phyloP scores from a whole-genome alignment of 2,113 vertebrate species.

The Prunella himalayana region DNA sequence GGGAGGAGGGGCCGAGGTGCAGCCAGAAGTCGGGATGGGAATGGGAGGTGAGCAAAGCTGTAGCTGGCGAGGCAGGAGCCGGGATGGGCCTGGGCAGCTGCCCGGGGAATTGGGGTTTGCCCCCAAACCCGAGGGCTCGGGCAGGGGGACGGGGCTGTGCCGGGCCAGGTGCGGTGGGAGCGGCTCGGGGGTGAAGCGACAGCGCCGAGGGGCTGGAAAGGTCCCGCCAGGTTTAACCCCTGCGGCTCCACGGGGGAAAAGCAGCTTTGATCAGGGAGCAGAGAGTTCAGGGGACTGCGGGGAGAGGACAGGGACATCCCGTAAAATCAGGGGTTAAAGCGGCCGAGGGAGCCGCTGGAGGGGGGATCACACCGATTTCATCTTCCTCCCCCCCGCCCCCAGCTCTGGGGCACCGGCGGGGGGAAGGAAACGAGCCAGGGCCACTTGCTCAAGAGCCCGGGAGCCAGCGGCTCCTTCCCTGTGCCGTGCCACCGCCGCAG shows the following conservation, averaged over 20 bases:
- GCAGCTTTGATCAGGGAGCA: accelerated
- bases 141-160: background rate
- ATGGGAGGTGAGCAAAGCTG: accelerated
- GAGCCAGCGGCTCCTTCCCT: background rate
- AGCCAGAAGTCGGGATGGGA: accelerated
- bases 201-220: background rate
- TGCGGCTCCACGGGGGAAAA: background rate
- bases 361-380: too few relatives aligned
- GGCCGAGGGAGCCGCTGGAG: background rate
- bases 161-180: background rate
- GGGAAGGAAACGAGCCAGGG: background rate
- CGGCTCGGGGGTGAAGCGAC: background rate
- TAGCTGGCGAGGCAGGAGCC: background rate
- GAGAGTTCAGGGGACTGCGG: too few relatives aligned
- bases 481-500: constrained; percentile 51
- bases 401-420: background rate
- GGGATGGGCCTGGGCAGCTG: background rate
- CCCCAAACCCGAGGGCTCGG: accelerated
- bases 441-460: background rate
- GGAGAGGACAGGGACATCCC: too few relatives aligned
- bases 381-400: too few relatives aligned
- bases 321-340: background rate
- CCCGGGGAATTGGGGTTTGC: background rate
- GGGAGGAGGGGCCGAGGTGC: background rate
- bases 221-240: background rate